A percentile compares a stretch with the other conserved stretches of the same genome.
phyloP scores from a whole-genome alignment of 2,113 vertebrate genomes.

The Tachuris rubrigastra region DNA sequence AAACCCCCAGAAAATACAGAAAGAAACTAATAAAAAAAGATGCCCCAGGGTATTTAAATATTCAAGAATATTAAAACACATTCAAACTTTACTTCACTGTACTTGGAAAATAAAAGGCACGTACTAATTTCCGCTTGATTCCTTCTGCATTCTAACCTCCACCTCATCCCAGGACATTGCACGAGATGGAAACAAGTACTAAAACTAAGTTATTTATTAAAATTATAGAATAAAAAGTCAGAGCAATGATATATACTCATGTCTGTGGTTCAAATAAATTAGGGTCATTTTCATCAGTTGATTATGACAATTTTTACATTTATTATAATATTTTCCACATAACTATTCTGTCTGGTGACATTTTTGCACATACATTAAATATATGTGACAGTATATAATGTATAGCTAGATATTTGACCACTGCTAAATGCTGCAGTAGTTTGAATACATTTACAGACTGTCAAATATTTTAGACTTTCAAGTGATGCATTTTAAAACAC shows the following conservation, averaged over 20 bases:
- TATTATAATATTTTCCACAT: slow-evolving; percentile 51
- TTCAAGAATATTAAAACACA: not conserved
- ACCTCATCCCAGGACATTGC: not conserved
- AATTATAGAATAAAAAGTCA: not conserved
- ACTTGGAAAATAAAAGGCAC: not conserved
- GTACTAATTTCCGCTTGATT: not conserved
- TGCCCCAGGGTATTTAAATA: not conserved
- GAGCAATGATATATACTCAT: not conserved
- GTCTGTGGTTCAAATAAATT: not conserved
- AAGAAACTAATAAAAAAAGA: not conserved
- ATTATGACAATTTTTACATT: slow-evolving; percentile 14
- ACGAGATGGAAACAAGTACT: not conserved
- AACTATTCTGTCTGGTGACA: slow-evolving; percentile 31
- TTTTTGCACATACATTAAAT: not conserved
- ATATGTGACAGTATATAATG: not conserved
- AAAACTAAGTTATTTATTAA: slow-evolving; percentile 40
- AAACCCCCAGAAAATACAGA: not conserved
- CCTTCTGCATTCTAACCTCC: not conserved
- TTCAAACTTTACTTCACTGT: not conserved
- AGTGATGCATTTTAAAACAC: slow-evolving; percentile 44
- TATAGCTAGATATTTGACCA: slow-evolving; percentile 34
- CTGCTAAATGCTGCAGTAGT: slow-evolving; percentile 2
- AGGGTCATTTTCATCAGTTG: slow-evolving; percentile 20
- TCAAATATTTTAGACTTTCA: slow-evolving; percentile 41
- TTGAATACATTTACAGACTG: slow-evolving; percentile 34